Percentiles rank a stretch among this genome's conserved stretches.
These are phyloP conservation scores for Lissocephala sabroskyi DNA, from an alignment of 2,888 invertebrate genomes.

Conservation along the genomic window DNA sequence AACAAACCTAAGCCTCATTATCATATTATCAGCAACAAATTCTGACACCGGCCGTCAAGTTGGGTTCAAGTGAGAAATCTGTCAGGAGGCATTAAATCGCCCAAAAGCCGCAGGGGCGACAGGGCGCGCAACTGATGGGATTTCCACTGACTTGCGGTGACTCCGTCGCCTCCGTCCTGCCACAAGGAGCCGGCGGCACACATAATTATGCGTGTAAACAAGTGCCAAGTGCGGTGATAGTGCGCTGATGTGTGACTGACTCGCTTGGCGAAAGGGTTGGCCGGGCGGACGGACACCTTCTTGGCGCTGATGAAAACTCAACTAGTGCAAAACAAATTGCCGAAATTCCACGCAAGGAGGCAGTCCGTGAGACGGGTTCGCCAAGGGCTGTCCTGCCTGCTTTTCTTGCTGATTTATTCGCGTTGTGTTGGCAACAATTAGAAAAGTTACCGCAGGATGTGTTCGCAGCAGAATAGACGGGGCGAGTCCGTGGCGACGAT, in stretches of 20 bases:
- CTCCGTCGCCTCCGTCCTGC: constrained; percentile 1
- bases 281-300: constrained; percentile 9
- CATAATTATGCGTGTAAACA: constrained; percentile 64
- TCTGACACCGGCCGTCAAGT: constrained; percentile 53
- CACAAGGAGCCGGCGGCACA: constrained; percentile 45
- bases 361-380: neutral
- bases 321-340: constrained; percentile 53
- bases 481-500: constrained; percentile 11
- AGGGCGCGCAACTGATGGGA: constrained; percentile 16
- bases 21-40: constrained; percentile 61
- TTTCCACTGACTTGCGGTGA: constrained; percentile 8
- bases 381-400: constrained; percentile 14
- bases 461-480: constrained; percentile 22
- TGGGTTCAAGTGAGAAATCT: constrained; percentile 53
- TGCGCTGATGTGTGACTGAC: constrained; percentile 52
- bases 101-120: constrained; percentile 16
- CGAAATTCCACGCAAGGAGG: constrained; percentile 26
- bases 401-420: constrained; percentile 33
- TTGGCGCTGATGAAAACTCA: constrained; percentile 36
- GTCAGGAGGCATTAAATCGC: constrained; percentile 55
- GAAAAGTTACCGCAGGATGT: constrained; percentile 66
- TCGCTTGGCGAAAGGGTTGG: constrained; percentile 34
- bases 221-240: constrained; percentile 63
- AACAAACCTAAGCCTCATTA: constrained; percentile 64
- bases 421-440: constrained; percentile 32